Evolutionary conservation across 2,113 vertebrate genomes (phyloP).

Genomic region (Sylvilagus bachmani): DNA sequence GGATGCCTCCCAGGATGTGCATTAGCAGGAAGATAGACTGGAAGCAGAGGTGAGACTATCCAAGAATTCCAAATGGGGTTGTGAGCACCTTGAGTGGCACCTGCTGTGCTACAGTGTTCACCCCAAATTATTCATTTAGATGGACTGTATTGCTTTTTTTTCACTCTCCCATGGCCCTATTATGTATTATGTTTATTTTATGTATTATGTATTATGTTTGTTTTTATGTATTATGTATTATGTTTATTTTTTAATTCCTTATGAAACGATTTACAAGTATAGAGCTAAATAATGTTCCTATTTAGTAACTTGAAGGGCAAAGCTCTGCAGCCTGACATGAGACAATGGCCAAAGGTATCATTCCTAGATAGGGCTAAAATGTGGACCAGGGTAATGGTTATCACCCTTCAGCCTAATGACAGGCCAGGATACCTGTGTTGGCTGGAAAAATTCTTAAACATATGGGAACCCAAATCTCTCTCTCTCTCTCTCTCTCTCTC

Average conservation of each 20-base stretch:
- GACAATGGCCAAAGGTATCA: neutral
- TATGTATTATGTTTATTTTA: conserved; percentile 55
- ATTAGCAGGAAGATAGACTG: too few relatives aligned
- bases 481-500: too few relatives aligned
- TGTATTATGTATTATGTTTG: too few relatives aligned
- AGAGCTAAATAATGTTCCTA: conserved; percentile 15
- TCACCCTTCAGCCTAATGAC: neutral
- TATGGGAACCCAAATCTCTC: too few relatives aligned
- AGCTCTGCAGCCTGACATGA: conserved; percentile 1
- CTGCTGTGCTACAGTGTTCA: too few relatives aligned
- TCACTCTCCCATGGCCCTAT: neutral
- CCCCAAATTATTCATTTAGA: conserved; percentile 24
- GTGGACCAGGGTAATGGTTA: neutral
- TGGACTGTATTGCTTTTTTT: neutral
- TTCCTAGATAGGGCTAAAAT: conserved; percentile 26
- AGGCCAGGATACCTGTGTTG: neutral
- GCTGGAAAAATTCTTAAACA: conserved; percentile 7
- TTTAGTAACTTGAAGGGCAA: conserved; percentile 35
- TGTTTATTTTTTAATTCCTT: conserved; percentile 58
- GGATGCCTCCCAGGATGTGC: too few relatives aligned
- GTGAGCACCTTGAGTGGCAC: too few relatives aligned
- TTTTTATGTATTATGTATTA: conserved; percentile 17
- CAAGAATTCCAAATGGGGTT: too few relatives aligned
- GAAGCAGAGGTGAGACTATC: too few relatives aligned
- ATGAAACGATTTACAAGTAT: neutral